phyloP scores from a whole-genome alignment of 2,113 vertebrate genomes.

The Notarius lentiginosus region DNA sequence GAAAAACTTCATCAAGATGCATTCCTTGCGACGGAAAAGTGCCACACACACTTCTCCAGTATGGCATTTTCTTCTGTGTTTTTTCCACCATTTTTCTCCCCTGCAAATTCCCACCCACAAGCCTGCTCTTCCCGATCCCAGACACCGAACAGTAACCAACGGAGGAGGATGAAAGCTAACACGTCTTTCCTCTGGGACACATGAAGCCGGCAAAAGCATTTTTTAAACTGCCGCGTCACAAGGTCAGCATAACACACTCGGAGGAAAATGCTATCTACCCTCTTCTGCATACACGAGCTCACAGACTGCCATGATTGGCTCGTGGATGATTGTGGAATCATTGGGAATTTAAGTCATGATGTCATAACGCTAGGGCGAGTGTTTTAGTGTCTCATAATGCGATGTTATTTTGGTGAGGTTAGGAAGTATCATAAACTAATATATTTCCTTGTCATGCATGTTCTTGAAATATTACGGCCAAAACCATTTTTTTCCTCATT shows the following conservation, averaged over 20 bases:
- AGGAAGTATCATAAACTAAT: background rate
- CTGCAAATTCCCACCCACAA: too few relatives aligned
- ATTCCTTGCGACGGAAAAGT: background rate
- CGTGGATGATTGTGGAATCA: background rate
- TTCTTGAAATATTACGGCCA: background rate
- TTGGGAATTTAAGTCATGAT: background rate
- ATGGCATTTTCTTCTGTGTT: background rate
- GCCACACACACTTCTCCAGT: background rate
- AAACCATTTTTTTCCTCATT: background rate
- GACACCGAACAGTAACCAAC: too few relatives aligned
- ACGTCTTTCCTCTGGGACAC: too few relatives aligned
- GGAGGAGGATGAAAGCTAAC: too few relatives aligned
- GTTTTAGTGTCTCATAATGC: background rate
- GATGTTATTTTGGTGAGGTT: background rate
- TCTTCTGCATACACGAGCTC: background rate
- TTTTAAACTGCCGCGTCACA: background rate
- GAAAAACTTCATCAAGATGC: background rate
- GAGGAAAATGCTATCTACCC: background rate
- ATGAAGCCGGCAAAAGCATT: background rate
- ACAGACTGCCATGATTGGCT: background rate
- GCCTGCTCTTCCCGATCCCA: too few relatives aligned
- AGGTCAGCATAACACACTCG: background rate
- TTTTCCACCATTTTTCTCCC: background rate
- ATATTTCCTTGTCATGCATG: background rate
- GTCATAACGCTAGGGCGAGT: too few relatives aligned